Conservation (phyloP, 2,113 vertebrate genomes). For the Onychostruthus taczanowskii region DNA sequence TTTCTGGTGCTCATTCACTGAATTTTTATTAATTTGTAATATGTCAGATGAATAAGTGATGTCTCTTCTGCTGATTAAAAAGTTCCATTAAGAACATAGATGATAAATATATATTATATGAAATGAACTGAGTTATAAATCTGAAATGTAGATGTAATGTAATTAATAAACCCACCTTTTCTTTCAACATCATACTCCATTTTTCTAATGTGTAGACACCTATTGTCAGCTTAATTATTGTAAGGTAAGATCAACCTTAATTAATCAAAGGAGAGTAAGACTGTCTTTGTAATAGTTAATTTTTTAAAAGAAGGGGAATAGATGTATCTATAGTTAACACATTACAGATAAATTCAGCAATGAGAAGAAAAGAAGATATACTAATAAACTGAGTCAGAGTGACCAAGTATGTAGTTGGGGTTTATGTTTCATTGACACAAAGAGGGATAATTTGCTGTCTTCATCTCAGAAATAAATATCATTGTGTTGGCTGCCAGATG, state of each 20-base stretch:
- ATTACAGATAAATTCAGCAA: not conserved
- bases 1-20: slow-evolving; percentile 1
- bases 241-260: not conserved
- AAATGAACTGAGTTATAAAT: slow-evolving; percentile 43
- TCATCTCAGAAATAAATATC: not conserved
- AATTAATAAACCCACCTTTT: slow-evolving; percentile 29
- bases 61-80: slow-evolving; percentile 34
- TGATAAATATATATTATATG: slow-evolving; percentile 31
- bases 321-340: not conserved
- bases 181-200: not conserved
- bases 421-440: not conserved
- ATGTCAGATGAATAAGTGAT: slow-evolving; percentile 11
- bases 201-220: slow-evolving; percentile 14
- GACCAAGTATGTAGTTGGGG: not conserved
- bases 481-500: not conserved
- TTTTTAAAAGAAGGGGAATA: not conserved
- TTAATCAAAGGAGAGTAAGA: not conserved
- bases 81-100: slow-evolving; percentile 9
- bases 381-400: not conserved
- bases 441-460: not conserved
- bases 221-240: slow-evolving; percentile 46
- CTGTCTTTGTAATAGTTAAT: not conserved
- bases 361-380: not conserved
- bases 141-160: slow-evolving; percentile 10
- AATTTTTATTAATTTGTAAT: slow-evolving; percentile 45